Conservation (phyloP, 2,113 vertebrate genomes). For the Arvicanthis niloticus region DNA sequence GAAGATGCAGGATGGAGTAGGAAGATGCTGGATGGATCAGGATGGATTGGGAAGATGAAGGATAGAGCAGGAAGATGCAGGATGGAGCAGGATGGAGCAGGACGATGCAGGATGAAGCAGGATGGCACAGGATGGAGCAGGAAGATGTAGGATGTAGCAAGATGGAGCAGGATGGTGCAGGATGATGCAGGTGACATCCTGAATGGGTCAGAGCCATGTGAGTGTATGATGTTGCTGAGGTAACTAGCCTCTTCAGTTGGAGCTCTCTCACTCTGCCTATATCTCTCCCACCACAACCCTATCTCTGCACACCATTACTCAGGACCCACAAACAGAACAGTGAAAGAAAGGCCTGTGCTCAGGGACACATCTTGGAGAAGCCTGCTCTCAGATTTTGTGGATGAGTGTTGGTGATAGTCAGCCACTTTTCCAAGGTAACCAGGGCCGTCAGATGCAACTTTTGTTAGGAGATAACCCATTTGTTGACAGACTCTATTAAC, state of each 20-base stretch:
- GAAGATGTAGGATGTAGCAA: no score
- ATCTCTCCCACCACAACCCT: neutral
- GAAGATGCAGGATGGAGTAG: neutral
- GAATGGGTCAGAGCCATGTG: fast-evolving
- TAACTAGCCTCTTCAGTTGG: fast-evolving
- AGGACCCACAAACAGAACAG: neutral
- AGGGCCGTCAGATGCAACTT: neutral
- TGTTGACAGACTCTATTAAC: neutral
- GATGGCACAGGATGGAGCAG: no score
- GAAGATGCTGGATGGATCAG: no score
- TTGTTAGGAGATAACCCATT: neutral
- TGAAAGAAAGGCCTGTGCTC: neutral
- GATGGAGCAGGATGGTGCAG: no score
- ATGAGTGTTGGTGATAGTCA: fast-evolving
- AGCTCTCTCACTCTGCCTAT: neutral
- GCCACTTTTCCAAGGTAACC: neutral
- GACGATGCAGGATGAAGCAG: neutral
- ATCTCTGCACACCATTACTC: neutral
- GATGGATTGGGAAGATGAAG: no score
- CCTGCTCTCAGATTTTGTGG: neutral
- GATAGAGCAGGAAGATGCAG: no score
- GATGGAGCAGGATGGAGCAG: no score
- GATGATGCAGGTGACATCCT: neutral
- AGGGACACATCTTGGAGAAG: neutral
- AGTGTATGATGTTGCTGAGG: neutral